Base-by-base conservation (phyloP, 2,888 invertebrate genomes). In the Lepidochitona cinerea region DNA sequence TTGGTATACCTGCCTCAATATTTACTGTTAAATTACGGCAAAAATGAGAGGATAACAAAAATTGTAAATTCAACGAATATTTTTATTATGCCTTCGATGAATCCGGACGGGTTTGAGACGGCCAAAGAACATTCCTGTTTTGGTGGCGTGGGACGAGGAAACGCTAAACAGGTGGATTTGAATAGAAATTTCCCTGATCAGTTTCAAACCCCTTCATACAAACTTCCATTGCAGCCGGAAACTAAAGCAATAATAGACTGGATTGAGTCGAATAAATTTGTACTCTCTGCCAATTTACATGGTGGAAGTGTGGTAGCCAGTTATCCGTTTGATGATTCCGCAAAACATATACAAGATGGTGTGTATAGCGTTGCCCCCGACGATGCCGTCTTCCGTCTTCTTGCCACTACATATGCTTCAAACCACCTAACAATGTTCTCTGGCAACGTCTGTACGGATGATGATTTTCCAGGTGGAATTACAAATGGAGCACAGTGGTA, bases 161-260 rank as follows among this genome's bases (percentile, higher is more conserved):
- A 88, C 79, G 78, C 79, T 3, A 81, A 85, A 35, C 95, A 96
- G 9, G 96, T 95, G 88, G 98, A 98, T 89, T 91, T 98, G 81
- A 98, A 98, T 92, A 94, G 98, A 74, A 97, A 98, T 92, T 98
- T 98, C 91, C 98, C 98, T 0, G 98, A 98, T 91, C 96, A 96
- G 91, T 97, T 97, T 92, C 94, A 95, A 84, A 26, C 14, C 1
- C 96, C 96, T 90, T 95, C 95, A 82, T 26, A 64, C 33, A 71
- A 74, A 71, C 76, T 78, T 7, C 75, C 80, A n/a, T 85, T 83
- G 0, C 97, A 98, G 89, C 86, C 87, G 23, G 98, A 98, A 92
- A 97, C 97, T 0, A 95, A 95, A 87, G 96, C 97, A 0, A 95
- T 98, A 6, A 96, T 97, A 88, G 95, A 96, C 86, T 98, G 98